Base-by-base conservation (phyloP, 2,113 vertebrate genomes). In the Chitala chitala region DNA sequence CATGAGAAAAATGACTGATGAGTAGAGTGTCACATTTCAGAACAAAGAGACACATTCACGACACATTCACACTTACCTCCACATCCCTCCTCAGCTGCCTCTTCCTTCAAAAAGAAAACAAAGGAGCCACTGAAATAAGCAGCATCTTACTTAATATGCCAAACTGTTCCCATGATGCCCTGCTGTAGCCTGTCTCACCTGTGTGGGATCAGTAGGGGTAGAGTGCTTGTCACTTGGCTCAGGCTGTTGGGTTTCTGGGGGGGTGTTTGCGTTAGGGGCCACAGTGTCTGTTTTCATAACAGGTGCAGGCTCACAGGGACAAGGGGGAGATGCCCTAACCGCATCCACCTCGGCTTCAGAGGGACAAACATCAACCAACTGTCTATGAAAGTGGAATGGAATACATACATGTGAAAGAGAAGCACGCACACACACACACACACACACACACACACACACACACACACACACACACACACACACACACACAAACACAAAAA, bases 241-340 rank as follows among this genome's bases (percentile, higher is more conserved):
- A 2, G 89, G 89, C 77, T 92, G 89, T 71, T 85, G 42, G 20
- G 83, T 90, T 12, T 91, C 71, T 1, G 59, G 40, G 22, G 42
- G 31, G 5, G 75, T 40, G 54, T 78, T 78, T 46, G 61, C 46
- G 64, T 82, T 73, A 7, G 75, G 68, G 29, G 20, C 7, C 6
- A 20, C 66, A 2, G 0, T 40, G 42, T 31, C 24, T 48, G 36
- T 66, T 26, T 56, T 69, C 20, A 5, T 26, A 4, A 40, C 36
- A 1, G 13, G 68, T 33, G 15, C 38, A 13, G 48, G 13, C 13
- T 79, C 13, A 22, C 77, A 71, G 38, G 53, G 5, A 20, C 51
- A 17, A 38, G 59, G 53, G 1, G 68, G 2, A 15, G 24, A 5
- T 4, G 46, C 51, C 51, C 71, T 64, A 12, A 26, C 77, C 38